phyloP scores from a whole-genome alignment of 2,888 invertebrate species.

The Branchellion lobata region DNA sequence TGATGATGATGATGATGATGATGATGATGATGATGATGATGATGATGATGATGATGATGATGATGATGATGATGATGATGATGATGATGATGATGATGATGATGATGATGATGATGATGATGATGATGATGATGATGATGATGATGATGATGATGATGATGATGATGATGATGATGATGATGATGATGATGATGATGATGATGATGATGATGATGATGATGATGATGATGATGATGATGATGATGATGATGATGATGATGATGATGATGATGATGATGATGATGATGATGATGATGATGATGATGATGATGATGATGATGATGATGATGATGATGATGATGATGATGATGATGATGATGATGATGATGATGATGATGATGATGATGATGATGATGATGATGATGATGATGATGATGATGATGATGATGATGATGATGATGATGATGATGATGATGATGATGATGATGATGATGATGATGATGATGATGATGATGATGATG shows the following conservation, averaged over 20 bases:
- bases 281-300: conserved; percentile 23
- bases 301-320: conserved; percentile 4
- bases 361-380: conserved; percentile 5
- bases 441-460: conserved; percentile 14
- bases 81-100: not conserved
- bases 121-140: conserved; percentile 33
- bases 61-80: conserved; percentile 27
- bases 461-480: conserved; percentile 16
- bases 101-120: conserved; percentile 30
- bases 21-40: conserved; percentile 46
- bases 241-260: conserved; percentile 5
- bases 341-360: conserved; percentile 16
- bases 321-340: conserved; percentile 14
- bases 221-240: conserved; percentile 16
- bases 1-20: conserved; percentile 37
- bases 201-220: conserved; percentile 16
- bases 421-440: conserved; percentile 4
- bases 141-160: conserved; percentile 33
- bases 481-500: conserved; percentile 5
- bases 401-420: conserved; percentile 23
- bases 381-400: conserved; percentile 11
- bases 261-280: conserved; percentile 11
- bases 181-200: not conserved
- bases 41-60: conserved; percentile 36
- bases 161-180: not conserved